Evolutionary conservation across 2,888 invertebrate species (phyloP), one percentile per base, ranked within the genome.

Genomic region (Matsumyia berberina): DNA sequence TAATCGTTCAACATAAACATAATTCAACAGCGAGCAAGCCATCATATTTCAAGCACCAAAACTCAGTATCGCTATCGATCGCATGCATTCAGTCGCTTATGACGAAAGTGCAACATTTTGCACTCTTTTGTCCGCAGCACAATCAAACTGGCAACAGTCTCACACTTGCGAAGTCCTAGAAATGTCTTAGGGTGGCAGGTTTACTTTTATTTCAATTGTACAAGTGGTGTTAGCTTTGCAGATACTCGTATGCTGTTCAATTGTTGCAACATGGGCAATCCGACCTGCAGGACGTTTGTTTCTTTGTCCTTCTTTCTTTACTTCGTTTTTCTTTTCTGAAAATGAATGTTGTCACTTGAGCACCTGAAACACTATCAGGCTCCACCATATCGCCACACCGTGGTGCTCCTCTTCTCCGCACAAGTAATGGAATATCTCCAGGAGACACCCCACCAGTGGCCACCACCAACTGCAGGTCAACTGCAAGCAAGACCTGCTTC

Each of bases 401-500:
- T 42, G 8, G 33, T 44, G 29, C n/a, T 51, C n/a, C 51, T 39
- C 60, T 53, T 55, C 66, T 44, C 35, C 42, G 24, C 4, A 24
- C 12, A 55, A 64, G 70, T 42, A 82, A 72, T 72, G 66, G 82
- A 78, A 82, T 72, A 82, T 72, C 64, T 66, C 31, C 60, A 72
- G 35, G 44, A 24, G 57, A 67, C 55, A 74, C 80, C 80, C 82
- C 72, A 46, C 29, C 35, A 46, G 53, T 11, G 60, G 55, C 62
- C 42, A 64, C 55, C 62, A 72, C 64, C 69, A 85, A 85, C 74
- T 85, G 24, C 85, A 85, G 79, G 74, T 85, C 80, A 80, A 85
- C 76, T 85, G 85, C 85, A 80, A 85, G 80, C 66, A 70, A 85
- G 85, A 80, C 85, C 85, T 72, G 80, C 74, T 85, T 72, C 79